Base-by-base conservation (phyloP, 1,140 invertebrate species). In the Centruroides sculpturatus region DNA sequence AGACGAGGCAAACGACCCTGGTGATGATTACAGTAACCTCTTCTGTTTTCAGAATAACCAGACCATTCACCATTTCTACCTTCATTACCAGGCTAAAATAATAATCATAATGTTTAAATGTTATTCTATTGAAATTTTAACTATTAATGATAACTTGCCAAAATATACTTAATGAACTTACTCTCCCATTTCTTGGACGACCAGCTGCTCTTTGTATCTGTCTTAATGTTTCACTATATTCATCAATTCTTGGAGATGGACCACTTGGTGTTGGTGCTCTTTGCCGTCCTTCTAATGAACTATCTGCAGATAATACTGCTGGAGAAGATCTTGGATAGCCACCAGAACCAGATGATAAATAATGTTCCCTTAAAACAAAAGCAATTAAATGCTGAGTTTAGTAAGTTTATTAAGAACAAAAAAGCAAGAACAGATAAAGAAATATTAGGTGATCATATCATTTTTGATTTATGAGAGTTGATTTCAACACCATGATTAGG, bases 1-100 rank as follows among this genome's bases (percentile, higher is more conserved):
- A 63, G n/a, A 48, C 62, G 59, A 52, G 62, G 62, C 59, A 63
- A 58, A 35, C 62, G 59, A 48, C 57, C 57, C 54, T 63, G 61
- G 48, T 60, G 55, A 46, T 56, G 23, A 51, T 48, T 46, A 11
- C 47, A 52, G 35, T 60, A 60, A 6, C 62, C 58, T 59, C 59
- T 59, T 41, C 47, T 52, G 50, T 62, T 60, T 34, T 58, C 54
- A 47, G 23, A 11, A 53, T 63, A 60, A 48, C 48, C 62, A 13
- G 54, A 52, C 62, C 62, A 63, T 47, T 63, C 62, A 47, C 35
- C 13, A 47, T 56, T 57, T 47, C 48, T 41, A 12, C 59, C 58
- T 49, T 57, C 55, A 52, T 57, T 52, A 55, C 55, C 57, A 57
- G 57, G 35, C 36, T 46, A 12, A 11, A 56, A 23, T 23, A 23